Evolutionary conservation across 2,797 vertebrate genomes (phyloP).

Genomic region (Bradypodion pumilum): DNA sequence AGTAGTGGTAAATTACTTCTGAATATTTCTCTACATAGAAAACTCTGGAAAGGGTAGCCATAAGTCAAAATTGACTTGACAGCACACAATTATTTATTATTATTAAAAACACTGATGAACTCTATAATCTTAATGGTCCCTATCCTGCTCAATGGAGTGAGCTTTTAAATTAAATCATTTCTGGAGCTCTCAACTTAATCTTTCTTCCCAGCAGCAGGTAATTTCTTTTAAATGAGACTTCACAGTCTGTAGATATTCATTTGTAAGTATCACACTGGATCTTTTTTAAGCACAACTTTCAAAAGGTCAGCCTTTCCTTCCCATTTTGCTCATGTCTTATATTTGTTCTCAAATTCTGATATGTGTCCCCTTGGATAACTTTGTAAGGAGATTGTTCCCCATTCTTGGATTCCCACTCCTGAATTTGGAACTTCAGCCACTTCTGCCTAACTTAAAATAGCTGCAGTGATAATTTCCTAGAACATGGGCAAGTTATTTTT

Average conservation of each 20-base stretch:
- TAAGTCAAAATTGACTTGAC: no score
- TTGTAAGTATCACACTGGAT: not conserved
- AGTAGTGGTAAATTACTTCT: no score
- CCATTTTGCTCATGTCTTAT: not conserved
- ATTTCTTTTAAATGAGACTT: constrained; percentile 1
- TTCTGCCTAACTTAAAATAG: not conserved
- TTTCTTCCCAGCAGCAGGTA: not conserved
- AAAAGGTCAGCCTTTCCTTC: not conserved
- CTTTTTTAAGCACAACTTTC: not conserved
- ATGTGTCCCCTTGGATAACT: not conserved
- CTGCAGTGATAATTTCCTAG: no score
- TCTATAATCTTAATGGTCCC: not conserved
- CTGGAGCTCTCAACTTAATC: not conserved
- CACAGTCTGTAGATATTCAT: not conserved
- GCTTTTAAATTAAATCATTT: not conserved
- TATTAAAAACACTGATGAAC: not conserved
- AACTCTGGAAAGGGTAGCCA: no score
- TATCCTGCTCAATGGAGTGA: not conserved
- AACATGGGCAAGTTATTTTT: not conserved
- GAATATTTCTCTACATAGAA: no score
- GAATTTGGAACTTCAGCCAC: not conserved
- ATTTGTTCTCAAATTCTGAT: not conserved
- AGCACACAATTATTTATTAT: no score
- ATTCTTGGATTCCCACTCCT: not conserved
- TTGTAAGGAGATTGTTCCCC: not conserved